Percentiles rank a stretch among this genome's conserved stretches.
These are phyloP conservation scores for Wasmannia auropunctata DNA, from an alignment of 1,140 invertebrate genomes.

Conservation along the genomic window DNA sequence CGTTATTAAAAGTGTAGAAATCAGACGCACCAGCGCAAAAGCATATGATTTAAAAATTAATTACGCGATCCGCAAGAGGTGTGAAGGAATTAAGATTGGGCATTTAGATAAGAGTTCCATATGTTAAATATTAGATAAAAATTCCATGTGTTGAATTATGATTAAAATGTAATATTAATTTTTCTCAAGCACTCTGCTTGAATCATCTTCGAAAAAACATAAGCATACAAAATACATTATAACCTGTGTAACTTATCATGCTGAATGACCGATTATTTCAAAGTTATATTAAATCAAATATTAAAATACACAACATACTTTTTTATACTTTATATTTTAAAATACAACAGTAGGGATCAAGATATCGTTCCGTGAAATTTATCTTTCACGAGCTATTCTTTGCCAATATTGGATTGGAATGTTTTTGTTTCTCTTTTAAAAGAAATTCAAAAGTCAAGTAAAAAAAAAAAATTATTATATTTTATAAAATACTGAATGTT, in stretches of 20 bases:
- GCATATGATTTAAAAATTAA: background rate
- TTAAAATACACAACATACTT: too few species aligned
- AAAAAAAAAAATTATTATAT: too few species aligned
- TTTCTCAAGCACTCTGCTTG: background rate
- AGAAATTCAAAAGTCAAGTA: background rate
- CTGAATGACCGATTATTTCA: background rate
- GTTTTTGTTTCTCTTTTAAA: background rate
- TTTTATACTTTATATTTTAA: too few species aligned
- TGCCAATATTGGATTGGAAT: background rate
- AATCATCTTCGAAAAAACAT: background rate
- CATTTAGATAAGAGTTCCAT: background rate
- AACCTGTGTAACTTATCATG: background rate
- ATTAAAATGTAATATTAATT: conserved; percentile 3
- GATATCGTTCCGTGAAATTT: background rate
- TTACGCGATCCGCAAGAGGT: background rate
- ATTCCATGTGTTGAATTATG: background rate
- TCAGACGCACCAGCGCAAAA: background rate
- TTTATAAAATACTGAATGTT: background rate
- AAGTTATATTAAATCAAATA: too few species aligned
- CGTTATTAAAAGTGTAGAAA: background rate
- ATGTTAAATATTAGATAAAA: background rate
- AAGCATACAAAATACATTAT: background rate
- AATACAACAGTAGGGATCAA: background rate
- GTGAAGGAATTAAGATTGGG: background rate
- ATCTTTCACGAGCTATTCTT: background rate